These are phyloP conservation scores for Mustela nigripes DNA, from an alignment of 2,113 vertebrate genomes.

Conservation along the genomic window DNA sequence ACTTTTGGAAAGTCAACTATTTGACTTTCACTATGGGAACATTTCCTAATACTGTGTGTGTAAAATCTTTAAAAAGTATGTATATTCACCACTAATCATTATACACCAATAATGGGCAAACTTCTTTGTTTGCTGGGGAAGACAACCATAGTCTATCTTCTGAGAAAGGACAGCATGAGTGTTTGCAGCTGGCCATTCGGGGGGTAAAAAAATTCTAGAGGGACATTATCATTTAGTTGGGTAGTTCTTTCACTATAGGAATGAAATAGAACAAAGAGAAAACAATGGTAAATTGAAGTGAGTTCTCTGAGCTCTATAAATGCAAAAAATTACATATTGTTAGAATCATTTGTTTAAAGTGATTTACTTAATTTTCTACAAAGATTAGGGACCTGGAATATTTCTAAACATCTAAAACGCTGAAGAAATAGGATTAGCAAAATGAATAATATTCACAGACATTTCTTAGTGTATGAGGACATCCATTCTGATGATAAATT, in stretches of 20 bases:
- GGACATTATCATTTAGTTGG: constrained; percentile 13
- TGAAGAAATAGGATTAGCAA: background rate
- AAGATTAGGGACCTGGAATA: background rate
- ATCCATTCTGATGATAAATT: background rate
- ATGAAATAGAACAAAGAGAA: constrained; percentile 50
- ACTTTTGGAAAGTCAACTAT: constrained; percentile 19
- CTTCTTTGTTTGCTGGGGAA: background rate
- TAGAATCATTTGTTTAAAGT: constrained; percentile 67
- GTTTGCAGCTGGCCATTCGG: constrained; percentile 1
- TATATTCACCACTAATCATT: background rate
- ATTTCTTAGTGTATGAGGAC: background rate
- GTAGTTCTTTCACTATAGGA: constrained; percentile 60
- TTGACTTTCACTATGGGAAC: background rate
- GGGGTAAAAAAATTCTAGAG: constrained; percentile 28
- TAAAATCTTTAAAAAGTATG: constrained; percentile 49
- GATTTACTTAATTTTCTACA: background rate
- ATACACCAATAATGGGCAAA: background rate
- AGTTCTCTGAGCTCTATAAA: constrained; percentile 69
- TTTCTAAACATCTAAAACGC: background rate
- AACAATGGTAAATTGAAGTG: constrained; percentile 74
- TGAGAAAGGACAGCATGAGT: constrained; percentile 1
- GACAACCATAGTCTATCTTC: background rate
- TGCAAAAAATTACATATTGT: constrained; percentile 67
- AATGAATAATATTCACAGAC: background rate
- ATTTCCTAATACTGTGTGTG: background rate